Conservation (phyloP, 2,888 invertebrate species). For the Drosophila mettleri region DNA sequence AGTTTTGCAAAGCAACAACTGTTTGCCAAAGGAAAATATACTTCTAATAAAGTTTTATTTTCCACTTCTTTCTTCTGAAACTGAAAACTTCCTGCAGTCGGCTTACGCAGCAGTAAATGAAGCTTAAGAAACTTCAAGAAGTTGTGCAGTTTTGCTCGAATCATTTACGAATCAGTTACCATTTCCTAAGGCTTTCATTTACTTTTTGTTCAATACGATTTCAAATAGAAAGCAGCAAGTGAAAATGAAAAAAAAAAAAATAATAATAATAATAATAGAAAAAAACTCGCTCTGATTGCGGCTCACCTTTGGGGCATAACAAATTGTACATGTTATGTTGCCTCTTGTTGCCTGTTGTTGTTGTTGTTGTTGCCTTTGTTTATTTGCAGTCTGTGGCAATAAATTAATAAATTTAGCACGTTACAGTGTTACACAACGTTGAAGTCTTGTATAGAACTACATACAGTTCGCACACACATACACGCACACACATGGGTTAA, state of each 20-base stretch:
- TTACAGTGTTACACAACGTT: slow-evolving; percentile 59
- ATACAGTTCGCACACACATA: slow-evolving; percentile 7
- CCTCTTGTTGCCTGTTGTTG: slow-evolving; percentile 7
- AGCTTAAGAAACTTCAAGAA: slow-evolving; percentile 6
- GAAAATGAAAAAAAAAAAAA: neutral
- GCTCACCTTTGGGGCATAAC: slow-evolving; percentile 65
- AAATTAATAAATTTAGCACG: slow-evolving; percentile 77
- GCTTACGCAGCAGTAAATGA: slow-evolving; percentile 3
- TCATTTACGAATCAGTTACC: neutral
- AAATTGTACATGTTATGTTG: slow-evolving; percentile 57
- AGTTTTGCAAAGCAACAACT: neutral
- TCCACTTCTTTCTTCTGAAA: neutral
- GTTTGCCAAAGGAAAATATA: neutral
- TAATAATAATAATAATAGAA: too few species aligned
- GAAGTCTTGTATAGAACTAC: slow-evolving; percentile 37
- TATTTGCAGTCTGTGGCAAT: slow-evolving; percentile 64
- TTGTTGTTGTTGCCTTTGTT: slow-evolving; percentile 48
- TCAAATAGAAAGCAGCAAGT: neutral
- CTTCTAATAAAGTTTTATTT: slow-evolving; percentile 1
- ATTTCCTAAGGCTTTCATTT: neutral
- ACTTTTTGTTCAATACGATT: neutral
- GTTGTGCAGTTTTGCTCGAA: neutral
- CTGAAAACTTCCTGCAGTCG: neutral
- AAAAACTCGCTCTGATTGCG: slow-evolving; percentile 28
- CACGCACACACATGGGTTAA: slow-evolving; percentile 1